Evolutionary conservation across 2,797 vertebrate genomes (phyloP).

Genomic region (Acipenser oxyrinchus): DNA sequence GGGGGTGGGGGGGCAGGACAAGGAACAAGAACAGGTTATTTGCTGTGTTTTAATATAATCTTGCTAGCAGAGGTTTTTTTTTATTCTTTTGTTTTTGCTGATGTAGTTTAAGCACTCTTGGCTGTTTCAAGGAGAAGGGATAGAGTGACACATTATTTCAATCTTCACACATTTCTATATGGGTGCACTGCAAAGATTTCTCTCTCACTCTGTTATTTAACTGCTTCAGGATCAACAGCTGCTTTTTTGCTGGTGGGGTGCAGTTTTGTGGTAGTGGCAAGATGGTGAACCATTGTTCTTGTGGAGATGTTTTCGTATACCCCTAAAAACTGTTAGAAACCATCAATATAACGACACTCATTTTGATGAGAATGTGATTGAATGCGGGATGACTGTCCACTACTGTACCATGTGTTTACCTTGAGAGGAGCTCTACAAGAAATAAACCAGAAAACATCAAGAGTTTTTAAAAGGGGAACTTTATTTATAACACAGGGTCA

Average conservation of each 20-base stretch:
- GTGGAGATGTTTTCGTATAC: too few species aligned
- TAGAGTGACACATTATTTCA: too few species aligned
- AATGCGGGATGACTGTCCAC: neutral
- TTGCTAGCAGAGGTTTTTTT: neutral
- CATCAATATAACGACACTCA: neutral
- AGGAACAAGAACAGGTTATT: neutral
- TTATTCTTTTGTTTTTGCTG: neutral
- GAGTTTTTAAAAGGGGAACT: slow-evolving; percentile 68
- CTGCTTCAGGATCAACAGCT: neutral
- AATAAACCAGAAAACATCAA: slow-evolving; percentile 36
- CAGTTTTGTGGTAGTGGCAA: too few species aligned
- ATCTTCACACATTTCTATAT: too few species aligned
- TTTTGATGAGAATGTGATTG: too few species aligned
- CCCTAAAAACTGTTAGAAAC: neutral
- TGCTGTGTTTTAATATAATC: neutral
- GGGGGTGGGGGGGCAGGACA: neutral
- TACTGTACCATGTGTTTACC: too few species aligned
- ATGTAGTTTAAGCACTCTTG: neutral
- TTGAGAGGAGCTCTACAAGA: slow-evolving; percentile 19
- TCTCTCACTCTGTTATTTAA: neutral
- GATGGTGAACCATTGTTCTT: too few species aligned
- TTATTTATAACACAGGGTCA: slow-evolving; percentile 86
- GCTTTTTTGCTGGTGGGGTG: neutral
- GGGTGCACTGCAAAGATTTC: neutral
- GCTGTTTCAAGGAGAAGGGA: too few species aligned